Base-by-base conservation (phyloP, 2,888 invertebrate species). In the Acronicta leporina region DNA sequence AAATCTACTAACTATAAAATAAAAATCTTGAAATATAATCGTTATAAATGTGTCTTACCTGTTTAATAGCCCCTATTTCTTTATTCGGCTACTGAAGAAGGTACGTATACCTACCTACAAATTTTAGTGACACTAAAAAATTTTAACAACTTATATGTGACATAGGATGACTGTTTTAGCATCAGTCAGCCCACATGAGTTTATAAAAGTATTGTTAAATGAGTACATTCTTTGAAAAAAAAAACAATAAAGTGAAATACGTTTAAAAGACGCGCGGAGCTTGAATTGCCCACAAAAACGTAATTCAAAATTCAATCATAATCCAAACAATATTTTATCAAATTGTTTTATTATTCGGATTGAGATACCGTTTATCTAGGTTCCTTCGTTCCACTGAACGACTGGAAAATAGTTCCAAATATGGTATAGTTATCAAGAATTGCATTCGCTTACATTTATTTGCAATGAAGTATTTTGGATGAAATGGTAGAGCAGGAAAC, bases 21-120 rank as follows among this genome's bases (percentile, higher is more conserved):
- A 87, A 87, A 87, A 88, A 83, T 80, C 79, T 80, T 86, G 81
- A 91, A 84, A 85, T 91, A 91, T 85, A 85, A 81, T 80, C 73
- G 72, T 66, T 82, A 88, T 91, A 90, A 90, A 90, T 82, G 81
- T 90, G 88, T 89, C 87, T 86, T 82, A 82, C 77, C 77, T 80
- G 73, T 86, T 88, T 87, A 87, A 90, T 88, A 83, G 87, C 81
- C 81, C 75, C 80, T 88, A 85, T 87, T 87, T 90, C 83, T 87
- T 86, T 81, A 85, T 87, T 84, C 80, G 79, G 91, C 92, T 92
- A 85, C 92, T 89, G 92, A 87, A 89, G 85, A 81, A 87, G 85
- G 83, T 83, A 80, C 71, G 73, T 68, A 75, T 83, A 80, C 71
- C 71, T 68, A 75, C 38, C n/a, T 38, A 38, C 71, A 68, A 67